Conservation (phyloP, 2,113 vertebrate genomes). For the Lophotis ruficrista region DNA sequence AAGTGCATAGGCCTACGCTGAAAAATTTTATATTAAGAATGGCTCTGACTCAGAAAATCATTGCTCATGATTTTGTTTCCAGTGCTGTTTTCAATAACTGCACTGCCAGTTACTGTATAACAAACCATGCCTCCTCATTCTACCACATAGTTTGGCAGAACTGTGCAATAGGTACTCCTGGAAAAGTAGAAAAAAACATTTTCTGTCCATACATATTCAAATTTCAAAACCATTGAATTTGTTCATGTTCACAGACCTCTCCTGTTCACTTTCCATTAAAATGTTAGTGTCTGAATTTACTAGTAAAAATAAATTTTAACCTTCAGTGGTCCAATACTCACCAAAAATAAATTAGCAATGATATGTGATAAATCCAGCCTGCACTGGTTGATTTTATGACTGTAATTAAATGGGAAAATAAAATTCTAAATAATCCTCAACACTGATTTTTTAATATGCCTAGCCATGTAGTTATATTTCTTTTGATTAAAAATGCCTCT, state of each 20-base stretch:
- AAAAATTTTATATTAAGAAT: background rate
- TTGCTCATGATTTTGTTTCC: background rate
- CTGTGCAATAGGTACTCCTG: background rate
- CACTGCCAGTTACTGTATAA: background rate
- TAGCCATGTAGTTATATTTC: background rate
- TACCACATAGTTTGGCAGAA: background rate
- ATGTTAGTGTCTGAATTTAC: background rate
- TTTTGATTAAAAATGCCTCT: background rate
- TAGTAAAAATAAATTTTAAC: background rate
- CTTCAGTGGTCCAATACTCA: background rate
- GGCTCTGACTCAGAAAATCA: background rate
- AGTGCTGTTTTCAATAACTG: background rate
- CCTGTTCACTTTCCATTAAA: background rate
- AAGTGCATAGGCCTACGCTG: background rate
- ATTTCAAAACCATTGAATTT: background rate
- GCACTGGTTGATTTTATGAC: background rate
- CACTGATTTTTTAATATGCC: background rate
- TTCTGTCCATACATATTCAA: background rate
- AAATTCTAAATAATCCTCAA: background rate
- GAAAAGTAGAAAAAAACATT: background rate
- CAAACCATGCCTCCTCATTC: background rate
- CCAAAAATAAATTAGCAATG: background rate
- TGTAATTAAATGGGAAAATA: constrained; percentile 8
- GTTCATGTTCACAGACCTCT: background rate
- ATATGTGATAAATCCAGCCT: background rate